Evolutionary conservation across 2,797 vertebrate species (phyloP), one percentile per base, ranked within the genome.

Genomic region (Uromys caudimaculatus): DNA sequence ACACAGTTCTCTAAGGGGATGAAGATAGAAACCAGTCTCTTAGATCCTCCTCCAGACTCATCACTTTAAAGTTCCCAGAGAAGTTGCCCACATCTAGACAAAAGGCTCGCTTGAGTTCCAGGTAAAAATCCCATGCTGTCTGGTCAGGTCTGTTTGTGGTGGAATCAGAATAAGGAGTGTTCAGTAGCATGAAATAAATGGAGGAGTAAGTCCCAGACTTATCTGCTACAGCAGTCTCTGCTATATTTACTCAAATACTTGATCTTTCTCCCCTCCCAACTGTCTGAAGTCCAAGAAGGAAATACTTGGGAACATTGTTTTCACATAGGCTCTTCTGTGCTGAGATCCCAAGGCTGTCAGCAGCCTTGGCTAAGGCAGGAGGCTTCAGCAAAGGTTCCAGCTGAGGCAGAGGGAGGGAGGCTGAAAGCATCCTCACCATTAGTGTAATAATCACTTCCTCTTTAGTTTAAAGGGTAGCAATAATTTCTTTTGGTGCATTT

Each of bases 161-260:
- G 8, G 69, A 89, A 94, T 93, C 52, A 41, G 75, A 71, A 92
- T 64, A 35, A 62, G 96, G 71, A 85, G 71, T 35, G 52, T 75
- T 94, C 52, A 92, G 69, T 86, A 91, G 94, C 95, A 77, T 81
- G 85, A 23, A 83, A 67, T 52, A 75, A 84, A 29, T 27, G 21
- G 3, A 41, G 47, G 77, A 75, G 77, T 44, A 92, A 92, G 77
- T 75, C 67, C 77, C 69, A 60, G 90, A 94, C 95, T 90, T 91
- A 77, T 23, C 81, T 50, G 82, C 56, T 95, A 32, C n/a, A 94
- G 87, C 71, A 88, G 27, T 38, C 52, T 93, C 84, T 94, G 89
- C 60, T 7, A 3, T 77, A 84, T 95, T 97, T 96, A 95, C 95
- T 87, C 91, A 95, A 93, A 90, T 93, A 92, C 96, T 96, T 96